Evolutionary conservation across 1,140 invertebrate species (phyloP).

Genomic region (Drosophila pachea): DNA sequence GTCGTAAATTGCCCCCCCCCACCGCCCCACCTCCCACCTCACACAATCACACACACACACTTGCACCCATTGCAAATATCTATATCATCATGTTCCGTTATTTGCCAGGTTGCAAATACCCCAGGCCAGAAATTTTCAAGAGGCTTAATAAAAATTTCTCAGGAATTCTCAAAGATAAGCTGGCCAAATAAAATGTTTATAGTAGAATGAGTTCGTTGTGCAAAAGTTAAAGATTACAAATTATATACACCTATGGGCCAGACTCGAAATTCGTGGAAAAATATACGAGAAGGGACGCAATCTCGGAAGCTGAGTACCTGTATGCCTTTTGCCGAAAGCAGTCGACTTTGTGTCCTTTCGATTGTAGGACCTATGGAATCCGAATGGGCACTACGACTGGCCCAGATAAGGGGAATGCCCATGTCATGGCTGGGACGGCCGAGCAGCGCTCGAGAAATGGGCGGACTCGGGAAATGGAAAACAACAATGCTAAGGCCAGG

Average conservation of each 20-base stretch:
- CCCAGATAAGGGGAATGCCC: no score
- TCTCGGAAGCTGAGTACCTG: no score
- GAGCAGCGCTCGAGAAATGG: no score
- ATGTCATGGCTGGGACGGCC: no score
- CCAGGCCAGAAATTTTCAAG: not conserved
- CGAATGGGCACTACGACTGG: no score
- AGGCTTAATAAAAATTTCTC: slow-evolving; percentile 18
- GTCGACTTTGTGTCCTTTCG: no score
- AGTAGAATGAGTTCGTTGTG: not conserved
- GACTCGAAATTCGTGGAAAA: not conserved
- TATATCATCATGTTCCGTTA: not conserved
- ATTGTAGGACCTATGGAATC: no score
- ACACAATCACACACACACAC: not conserved
- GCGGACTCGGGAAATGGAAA: no score
- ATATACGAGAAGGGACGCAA: no score
- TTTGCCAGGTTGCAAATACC: not conserved
- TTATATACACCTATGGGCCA: not conserved
- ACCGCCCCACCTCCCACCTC: no score
- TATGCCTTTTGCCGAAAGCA: no score
- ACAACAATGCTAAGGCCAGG: not conserved
- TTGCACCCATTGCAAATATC: not conserved
- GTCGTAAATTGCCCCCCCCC: slow-evolving; percentile 8
- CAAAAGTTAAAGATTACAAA: not conserved
- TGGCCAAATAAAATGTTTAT: slow-evolving; percentile 7
- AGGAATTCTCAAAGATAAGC: slow-evolving; percentile 24